A percentile compares a stretch with the other conserved stretches of the same genome.
phyloP scores from a whole-genome alignment of 2,113 vertebrate genomes.

The Tyrannus savana region DNA sequence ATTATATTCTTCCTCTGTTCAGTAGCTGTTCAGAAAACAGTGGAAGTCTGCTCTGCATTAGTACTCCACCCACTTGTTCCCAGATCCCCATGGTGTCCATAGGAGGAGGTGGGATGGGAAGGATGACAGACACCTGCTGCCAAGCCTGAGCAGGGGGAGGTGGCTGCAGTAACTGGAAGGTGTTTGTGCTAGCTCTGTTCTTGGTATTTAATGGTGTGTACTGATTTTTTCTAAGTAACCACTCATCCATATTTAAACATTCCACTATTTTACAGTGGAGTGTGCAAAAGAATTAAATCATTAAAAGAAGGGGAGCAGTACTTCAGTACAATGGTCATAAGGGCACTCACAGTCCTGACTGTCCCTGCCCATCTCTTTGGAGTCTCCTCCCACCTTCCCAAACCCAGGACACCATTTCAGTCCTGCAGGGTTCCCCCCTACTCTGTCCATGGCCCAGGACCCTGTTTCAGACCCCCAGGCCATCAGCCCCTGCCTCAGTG shows the following conservation, averaged over 20 bases:
- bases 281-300: not conserved
- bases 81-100: rapidly evolving
- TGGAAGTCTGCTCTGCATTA: not conserved
- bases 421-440: not conserved
- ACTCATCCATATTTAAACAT: not conserved
- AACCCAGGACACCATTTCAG: too few species aligned
- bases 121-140: not conserved
- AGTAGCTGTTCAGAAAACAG: not conserved
- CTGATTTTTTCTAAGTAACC: not conserved
- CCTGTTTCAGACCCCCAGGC: rapidly evolving
- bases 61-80: not conserved
- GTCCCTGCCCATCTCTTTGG: not conserved
- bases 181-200: not conserved
- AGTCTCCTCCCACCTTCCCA: rapidly evolving
- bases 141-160: rapidly evolving
- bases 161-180: not conserved
- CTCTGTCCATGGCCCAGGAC: not conserved
- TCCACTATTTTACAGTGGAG: not conserved
- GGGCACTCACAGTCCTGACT: rapidly evolving
- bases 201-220: not conserved
- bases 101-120: not conserved
- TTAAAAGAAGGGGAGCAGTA: not conserved
- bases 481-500: rapidly evolving
- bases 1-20: not conserved
- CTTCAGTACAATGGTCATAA: not conserved